These are phyloP conservation scores for Diarsia mendica DNA, from an alignment of 2,888 invertebrate species.

Conservation along the genomic window DNA sequence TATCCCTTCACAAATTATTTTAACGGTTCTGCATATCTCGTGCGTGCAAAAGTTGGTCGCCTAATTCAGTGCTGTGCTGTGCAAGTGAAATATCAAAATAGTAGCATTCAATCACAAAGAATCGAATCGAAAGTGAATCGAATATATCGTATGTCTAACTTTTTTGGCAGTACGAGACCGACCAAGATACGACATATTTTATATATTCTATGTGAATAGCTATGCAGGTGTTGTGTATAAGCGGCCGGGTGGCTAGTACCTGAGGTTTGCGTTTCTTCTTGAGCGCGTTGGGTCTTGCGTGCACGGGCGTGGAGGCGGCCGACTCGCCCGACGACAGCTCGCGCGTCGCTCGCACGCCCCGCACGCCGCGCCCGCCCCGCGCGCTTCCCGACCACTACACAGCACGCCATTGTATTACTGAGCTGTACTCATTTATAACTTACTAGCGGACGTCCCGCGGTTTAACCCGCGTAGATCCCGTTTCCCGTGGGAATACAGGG, in stretches of 20 bases:
- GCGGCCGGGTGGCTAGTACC: slow-evolving; percentile 64
- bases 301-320: slow-evolving; percentile 89
- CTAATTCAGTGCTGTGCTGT: slow-evolving; percentile 2
- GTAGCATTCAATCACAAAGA: too few relatives aligned
- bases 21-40: not conserved
- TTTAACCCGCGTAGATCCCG: too few relatives aligned
- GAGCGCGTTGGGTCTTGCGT: slow-evolving; percentile 81
- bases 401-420: slow-evolving; percentile 6
- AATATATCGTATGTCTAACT: too few relatives aligned
- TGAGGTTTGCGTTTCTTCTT: slow-evolving; percentile 87
- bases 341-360: slow-evolving; percentile 53
- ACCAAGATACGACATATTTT: too few relatives aligned
- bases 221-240: too few relatives aligned
- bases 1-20: not conserved
- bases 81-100: not conserved
- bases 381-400: slow-evolving; percentile 55
- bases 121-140: too few relatives aligned
- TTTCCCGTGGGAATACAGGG: too few relatives aligned
- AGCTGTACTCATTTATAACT: not conserved
- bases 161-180: too few relatives aligned
- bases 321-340: slow-evolving; percentile 75
- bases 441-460: too few relatives aligned
- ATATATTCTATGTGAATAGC: too few relatives aligned
- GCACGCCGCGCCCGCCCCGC: slow-evolving; percentile 49
- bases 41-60: not conserved